A percentile compares a stretch with the other conserved stretches of the same genome.
Conservation (phyloP, 2,113 vertebrate species). For the Nothoprocta pentlandii region DNA sequence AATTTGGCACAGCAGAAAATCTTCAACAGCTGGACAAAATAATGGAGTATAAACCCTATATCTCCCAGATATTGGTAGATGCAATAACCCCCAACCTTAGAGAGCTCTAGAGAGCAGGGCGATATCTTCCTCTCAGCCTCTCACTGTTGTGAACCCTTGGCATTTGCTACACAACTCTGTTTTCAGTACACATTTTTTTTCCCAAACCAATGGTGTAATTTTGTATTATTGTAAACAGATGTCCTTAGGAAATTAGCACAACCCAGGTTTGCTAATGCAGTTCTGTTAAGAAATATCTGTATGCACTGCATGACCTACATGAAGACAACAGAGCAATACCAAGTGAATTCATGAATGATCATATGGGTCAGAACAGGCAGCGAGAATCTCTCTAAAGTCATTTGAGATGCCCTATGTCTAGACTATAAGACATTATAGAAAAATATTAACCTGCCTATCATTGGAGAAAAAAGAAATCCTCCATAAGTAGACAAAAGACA, state of each 20-base stretch:
- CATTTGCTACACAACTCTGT: background rate
- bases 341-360: background rate
- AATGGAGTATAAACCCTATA: background rate
- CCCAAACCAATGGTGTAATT: background rate
- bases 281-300: background rate
- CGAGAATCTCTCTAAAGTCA: background rate
- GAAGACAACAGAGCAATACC: background rate
- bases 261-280: background rate
- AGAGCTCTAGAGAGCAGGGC: fast-evolving
- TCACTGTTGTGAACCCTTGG: background rate
- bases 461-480: background rate
- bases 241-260: background rate
- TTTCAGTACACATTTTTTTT: background rate
- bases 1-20: background rate
- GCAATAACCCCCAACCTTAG: fast-evolving
- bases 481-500: background rate
- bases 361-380: background rate
- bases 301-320: background rate
- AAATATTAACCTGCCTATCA: background rate
- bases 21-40: background rate
- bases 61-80: background rate
- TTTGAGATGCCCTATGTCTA: fast-evolving
- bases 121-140: background rate
- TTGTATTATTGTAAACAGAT: background rate
- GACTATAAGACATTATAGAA: background rate